A percentile compares a stretch with the other conserved stretches of the same genome.
Conservation (phyloP, 2,888 invertebrate species). For the Lysandra coridon region DNA sequence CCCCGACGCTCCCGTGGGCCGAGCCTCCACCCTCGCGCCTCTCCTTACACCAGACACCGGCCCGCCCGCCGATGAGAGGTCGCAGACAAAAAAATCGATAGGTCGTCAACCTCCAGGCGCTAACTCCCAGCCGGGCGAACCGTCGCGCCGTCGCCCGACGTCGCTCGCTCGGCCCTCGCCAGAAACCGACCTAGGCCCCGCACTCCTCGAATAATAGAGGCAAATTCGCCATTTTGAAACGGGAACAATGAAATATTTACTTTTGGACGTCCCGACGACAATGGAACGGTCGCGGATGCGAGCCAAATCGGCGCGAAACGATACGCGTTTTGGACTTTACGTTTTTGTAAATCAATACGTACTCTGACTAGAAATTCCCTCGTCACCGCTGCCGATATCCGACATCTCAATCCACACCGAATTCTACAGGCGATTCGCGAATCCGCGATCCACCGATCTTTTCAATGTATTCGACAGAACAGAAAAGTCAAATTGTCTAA, state of each 20-base stretch:
- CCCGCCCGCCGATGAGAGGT: constrained; percentile 70
- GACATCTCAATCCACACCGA: constrained; percentile 84
- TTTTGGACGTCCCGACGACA: constrained; percentile 64
- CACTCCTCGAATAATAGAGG: constrained; percentile 52
- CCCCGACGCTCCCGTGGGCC: constrained; percentile 41
- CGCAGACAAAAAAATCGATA: constrained; percentile 80
- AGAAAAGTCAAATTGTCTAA: constrained; percentile 40
- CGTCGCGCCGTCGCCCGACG: constrained; percentile 55
- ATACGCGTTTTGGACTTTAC: constrained; percentile 49
- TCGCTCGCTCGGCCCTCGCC: constrained; percentile 43
- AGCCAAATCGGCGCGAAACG: constrained; percentile 55
- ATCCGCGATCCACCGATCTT: constrained; percentile 66
- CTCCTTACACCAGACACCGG: constrained; percentile 57
- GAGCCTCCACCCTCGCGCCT: constrained; percentile 40
- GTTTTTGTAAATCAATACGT: constrained; percentile 76
- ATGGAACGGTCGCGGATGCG: constrained; percentile 54
- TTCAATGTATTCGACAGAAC: constrained; percentile 49
- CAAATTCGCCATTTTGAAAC: constrained; percentile 80
- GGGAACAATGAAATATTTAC: constrained; percentile 80
- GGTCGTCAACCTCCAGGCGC: constrained; percentile 75
- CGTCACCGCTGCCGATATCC: constrained; percentile 90
- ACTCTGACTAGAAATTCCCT: constrained; percentile 89
- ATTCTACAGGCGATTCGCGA: constrained; percentile 62
- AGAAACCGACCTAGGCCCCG: constrained; percentile 46
- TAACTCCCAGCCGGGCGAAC: constrained; percentile 63